phyloP scores from a whole-genome alignment of 2,888 invertebrate genomes.

The Cheiracanthium punctorium region DNA sequence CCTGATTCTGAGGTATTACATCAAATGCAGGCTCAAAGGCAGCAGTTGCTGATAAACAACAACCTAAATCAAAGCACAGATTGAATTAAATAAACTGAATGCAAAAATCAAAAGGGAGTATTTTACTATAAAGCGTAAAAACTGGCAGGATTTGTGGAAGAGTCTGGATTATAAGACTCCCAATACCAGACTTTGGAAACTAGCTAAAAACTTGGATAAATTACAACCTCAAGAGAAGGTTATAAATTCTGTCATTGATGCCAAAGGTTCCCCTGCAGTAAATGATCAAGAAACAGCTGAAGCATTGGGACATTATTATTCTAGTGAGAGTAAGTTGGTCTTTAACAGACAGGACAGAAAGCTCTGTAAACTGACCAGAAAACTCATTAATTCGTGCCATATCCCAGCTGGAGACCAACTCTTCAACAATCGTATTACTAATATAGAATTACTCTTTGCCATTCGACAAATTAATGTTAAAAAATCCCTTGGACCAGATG shows the following conservation, averaged over 20 bases:
- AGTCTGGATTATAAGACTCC: constrained; percentile 1
- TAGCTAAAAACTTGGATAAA: background rate
- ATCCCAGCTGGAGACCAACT: no score
- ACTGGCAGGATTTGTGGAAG: background rate
- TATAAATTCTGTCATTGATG: background rate
- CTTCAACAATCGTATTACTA: no score
- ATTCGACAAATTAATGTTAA: no score
- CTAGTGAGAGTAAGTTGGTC: background rate
- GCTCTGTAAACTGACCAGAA: background rate
- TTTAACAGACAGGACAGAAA: constrained; percentile 13
- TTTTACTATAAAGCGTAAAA: background rate
- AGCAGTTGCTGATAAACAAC: background rate
- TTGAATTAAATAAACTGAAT: constrained; percentile 16
- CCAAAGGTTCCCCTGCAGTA: background rate
- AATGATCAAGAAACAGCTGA: constrained; percentile 16
- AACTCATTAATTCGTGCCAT: background rate
- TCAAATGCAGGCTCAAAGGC: constrained; percentile 1
- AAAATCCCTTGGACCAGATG: no score
- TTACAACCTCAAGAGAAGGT: background rate
- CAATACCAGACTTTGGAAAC: constrained; percentile 21
- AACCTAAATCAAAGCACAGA: background rate
- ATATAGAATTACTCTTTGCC: no score
- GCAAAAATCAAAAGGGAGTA: background rate
- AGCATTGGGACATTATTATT: background rate
- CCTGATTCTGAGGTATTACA: background rate